Evolutionary conservation across 2,888 invertebrate genomes (phyloP).

Genomic region (Hemistola chrysoprasaria): DNA sequence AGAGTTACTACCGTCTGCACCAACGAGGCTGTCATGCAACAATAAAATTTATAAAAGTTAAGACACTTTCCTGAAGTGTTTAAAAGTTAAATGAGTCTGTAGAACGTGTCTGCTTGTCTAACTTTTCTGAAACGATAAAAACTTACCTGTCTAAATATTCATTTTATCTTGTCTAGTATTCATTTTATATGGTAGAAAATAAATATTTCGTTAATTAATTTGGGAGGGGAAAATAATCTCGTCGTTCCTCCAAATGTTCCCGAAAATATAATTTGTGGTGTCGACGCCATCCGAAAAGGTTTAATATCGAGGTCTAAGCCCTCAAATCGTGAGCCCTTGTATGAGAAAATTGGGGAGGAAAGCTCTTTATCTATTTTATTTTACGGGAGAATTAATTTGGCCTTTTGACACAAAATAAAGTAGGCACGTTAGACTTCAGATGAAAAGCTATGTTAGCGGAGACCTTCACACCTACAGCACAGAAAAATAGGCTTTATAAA

Average conservation of each 20-base stretch:
- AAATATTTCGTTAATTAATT: too few species aligned
- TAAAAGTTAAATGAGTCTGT: too few species aligned
- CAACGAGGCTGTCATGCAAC: too few species aligned
- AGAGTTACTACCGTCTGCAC: too few species aligned
- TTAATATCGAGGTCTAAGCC: slow-evolving; percentile 17
- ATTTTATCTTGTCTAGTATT: too few species aligned
- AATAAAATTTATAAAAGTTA: too few species aligned
- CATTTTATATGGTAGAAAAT: too few species aligned
- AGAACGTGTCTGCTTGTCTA: too few species aligned
- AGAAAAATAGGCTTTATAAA: slow-evolving; percentile 4
- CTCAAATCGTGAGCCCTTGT: slow-evolving; percentile 13
- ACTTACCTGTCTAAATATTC: too few species aligned
- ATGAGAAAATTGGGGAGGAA: slow-evolving; percentile 12
- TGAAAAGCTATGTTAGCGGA: slow-evolving; percentile 1
- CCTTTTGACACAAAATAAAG: slow-evolving; percentile 9
- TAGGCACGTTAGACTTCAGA: background rate
- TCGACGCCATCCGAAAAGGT: slow-evolving; percentile 21
- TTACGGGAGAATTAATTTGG: slow-evolving; percentile 8
- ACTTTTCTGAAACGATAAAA: too few species aligned
- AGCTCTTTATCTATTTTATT: slow-evolving; percentile 9
- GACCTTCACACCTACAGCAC: background rate
- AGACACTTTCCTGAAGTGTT: too few species aligned
- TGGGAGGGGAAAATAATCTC: slow-evolving; percentile 1
- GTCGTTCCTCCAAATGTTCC: background rate
- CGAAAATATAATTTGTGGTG: slow-evolving; percentile 19